phyloP scores from a whole-genome alignment of 2,888 invertebrate genomes.

The Nephrocerus scutellatus region DNA sequence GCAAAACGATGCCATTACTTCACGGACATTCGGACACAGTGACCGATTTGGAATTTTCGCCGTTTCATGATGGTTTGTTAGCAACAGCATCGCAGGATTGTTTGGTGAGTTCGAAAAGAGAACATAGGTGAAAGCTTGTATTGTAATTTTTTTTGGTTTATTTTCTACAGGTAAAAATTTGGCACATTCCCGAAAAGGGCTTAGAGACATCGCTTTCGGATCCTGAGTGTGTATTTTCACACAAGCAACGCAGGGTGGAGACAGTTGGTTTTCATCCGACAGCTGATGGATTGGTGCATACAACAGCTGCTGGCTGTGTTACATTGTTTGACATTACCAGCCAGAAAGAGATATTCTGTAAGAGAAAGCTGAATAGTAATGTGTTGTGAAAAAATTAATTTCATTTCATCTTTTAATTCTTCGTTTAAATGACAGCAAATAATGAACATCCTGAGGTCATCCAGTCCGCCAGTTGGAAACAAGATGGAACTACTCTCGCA shows the following conservation, averaged over 20 bases:
- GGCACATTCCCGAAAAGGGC: slow-evolving; percentile 80
- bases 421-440: slow-evolving; percentile 49
- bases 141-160: slow-evolving; percentile 9
- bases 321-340: slow-evolving; percentile 80
- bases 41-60: slow-evolving; percentile 91
- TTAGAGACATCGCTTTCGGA: slow-evolving; percentile 68
- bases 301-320: slow-evolving; percentile 73
- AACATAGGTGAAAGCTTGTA: too few species aligned
- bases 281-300: slow-evolving; percentile 82
- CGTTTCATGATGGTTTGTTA: slow-evolving; percentile 87
- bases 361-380: too few species aligned
- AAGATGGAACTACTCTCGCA: slow-evolving; percentile 68
- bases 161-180: slow-evolving; percentile 67
- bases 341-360: slow-evolving; percentile 74
- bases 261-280: slow-evolving; percentile 87
- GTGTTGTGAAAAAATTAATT: neutral
- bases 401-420: too few species aligned
- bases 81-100: slow-evolving; percentile 87
- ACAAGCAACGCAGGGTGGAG: slow-evolving; percentile 79
- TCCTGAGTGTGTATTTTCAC: slow-evolving; percentile 73
- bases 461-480: slow-evolving; percentile 85
- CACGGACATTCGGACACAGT: slow-evolving; percentile 86
- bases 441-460: slow-evolving; percentile 78
- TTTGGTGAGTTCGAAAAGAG: slow-evolving; percentile 51
- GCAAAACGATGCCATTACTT: slow-evolving; percentile 78